phyloP scores from a whole-genome alignment of 2,888 invertebrate species.

The Luffia ferchaultella region DNA sequence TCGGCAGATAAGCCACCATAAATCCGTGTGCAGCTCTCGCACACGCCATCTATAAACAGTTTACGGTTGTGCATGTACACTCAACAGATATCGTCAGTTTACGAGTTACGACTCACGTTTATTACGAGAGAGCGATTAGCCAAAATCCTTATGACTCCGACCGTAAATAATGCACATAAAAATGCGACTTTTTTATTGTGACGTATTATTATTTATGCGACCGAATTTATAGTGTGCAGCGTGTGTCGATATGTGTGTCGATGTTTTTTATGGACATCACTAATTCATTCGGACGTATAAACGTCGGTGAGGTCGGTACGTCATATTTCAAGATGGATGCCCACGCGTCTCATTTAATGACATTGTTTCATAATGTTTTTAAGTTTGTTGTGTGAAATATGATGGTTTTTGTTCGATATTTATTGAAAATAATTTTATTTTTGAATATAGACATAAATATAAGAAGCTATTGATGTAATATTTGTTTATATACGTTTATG shows the following conservation, averaged over 20 bases:
- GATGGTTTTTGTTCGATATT: neutral
- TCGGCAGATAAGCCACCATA: neutral
- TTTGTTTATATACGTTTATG: too few relatives aligned
- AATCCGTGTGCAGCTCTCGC: neutral
- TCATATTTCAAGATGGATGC: neutral
- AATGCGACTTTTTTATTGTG: constrained; percentile 42
- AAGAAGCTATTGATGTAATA: too few relatives aligned
- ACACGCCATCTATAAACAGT: neutral
- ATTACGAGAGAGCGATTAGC: constrained; percentile 44
- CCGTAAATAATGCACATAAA: constrained; percentile 43
- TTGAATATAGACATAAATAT: too few relatives aligned
- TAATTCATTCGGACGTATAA: neutral
- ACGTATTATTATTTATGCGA: constrained; percentile 30
- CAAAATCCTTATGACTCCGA: constrained; percentile 38
- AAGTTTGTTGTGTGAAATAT: neutral
- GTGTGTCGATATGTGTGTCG: neutral
- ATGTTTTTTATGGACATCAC: neutral
- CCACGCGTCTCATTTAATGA: neutral
- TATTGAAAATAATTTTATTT: too few relatives aligned
- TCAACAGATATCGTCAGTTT: neutral
- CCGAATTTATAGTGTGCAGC: constrained; percentile 18
- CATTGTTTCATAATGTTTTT: neutral
- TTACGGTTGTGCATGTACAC: neutral
- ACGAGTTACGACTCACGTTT: constrained; percentile 13
- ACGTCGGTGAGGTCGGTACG: neutral